Evolutionary conservation across 2,797 vertebrate species (phyloP).

Genomic region (Crotalus adamanteus): DNA sequence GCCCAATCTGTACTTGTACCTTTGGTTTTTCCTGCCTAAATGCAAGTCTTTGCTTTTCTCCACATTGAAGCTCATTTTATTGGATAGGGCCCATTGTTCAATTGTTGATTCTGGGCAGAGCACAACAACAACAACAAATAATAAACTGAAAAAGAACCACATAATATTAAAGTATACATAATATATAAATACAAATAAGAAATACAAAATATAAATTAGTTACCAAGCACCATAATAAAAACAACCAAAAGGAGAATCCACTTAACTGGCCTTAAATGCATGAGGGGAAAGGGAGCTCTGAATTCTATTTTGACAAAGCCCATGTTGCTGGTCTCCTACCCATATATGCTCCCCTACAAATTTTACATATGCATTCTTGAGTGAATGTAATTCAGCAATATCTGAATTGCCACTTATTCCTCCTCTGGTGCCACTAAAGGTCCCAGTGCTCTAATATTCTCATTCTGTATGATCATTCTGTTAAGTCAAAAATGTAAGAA

Average conservation of each 20-base stretch:
- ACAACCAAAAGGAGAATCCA: neutral
- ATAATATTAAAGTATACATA: neutral
- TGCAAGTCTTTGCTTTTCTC: too few species aligned
- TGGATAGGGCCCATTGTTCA: too few species aligned
- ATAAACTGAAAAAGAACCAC: neutral
- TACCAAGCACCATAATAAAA: neutral
- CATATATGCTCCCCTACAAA: neutral
- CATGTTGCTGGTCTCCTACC: neutral
- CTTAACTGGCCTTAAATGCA: neutral
- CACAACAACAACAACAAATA: neutral
- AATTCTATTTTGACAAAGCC: neutral
- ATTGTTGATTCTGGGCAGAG: neutral
- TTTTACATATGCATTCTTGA: neutral
- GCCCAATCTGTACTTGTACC: too few species aligned
- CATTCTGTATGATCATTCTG: neutral
- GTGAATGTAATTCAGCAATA: neutral
- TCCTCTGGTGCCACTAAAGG: neutral
- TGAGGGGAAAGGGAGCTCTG: neutral
- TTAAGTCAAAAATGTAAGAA: neutral
- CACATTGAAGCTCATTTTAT: too few species aligned
- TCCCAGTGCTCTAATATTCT: neutral
- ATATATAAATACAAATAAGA: neutral
- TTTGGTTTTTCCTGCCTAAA: too few species aligned
- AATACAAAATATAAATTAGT: neutral
- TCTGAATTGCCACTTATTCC: neutral